Percentiles rank a stretch among this genome's conserved stretches.
Evolutionary conservation across 2,888 invertebrate species (phyloP).

Genomic region (Mythimna albipuncta): DNA sequence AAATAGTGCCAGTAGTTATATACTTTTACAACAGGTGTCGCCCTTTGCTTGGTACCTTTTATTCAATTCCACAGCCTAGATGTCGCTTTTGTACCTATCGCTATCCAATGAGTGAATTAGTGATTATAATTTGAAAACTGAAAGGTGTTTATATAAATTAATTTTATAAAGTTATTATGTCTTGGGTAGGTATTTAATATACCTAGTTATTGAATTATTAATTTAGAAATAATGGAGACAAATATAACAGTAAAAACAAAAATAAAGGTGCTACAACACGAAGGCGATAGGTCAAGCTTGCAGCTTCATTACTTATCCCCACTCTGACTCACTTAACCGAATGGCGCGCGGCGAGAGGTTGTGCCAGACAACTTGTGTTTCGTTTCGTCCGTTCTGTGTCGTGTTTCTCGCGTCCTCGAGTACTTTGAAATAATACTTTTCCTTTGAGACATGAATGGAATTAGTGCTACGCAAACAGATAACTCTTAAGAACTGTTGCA

Average conservation of each 20-base stretch:
- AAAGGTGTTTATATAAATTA: not conserved
- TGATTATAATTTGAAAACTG: not conserved
- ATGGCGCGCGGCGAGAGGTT: slow-evolving; percentile 86
- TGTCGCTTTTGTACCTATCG: slow-evolving; percentile 20
- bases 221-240: not conserved
- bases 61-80: slow-evolving; percentile 43
- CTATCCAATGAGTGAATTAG: no score
- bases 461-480: slow-evolving; percentile 68
- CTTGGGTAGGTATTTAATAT: not conserved
- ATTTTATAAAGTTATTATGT: not conserved
- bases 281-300: slow-evolving; percentile 81
- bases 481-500: slow-evolving; percentile 57
- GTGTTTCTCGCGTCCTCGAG: slow-evolving; percentile 85
- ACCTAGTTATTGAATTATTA: not conserved
- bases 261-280: slow-evolving; percentile 53
- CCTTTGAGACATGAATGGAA: slow-evolving; percentile 79
- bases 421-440: slow-evolving; percentile 74
- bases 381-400: slow-evolving; percentile 76
- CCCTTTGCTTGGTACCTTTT: not conserved
- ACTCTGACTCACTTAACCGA: slow-evolving; percentile 77
- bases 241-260: slow-evolving; percentile 46
- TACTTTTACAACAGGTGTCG: slow-evolving; percentile 40
- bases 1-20: slow-evolving; percentile 17
- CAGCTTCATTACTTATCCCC: slow-evolving; percentile 85
- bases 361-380: slow-evolving; percentile 74